Evolutionary conservation across 1,140 invertebrate species (phyloP).

Genomic region (Gryllus bimaculatus): DNA sequence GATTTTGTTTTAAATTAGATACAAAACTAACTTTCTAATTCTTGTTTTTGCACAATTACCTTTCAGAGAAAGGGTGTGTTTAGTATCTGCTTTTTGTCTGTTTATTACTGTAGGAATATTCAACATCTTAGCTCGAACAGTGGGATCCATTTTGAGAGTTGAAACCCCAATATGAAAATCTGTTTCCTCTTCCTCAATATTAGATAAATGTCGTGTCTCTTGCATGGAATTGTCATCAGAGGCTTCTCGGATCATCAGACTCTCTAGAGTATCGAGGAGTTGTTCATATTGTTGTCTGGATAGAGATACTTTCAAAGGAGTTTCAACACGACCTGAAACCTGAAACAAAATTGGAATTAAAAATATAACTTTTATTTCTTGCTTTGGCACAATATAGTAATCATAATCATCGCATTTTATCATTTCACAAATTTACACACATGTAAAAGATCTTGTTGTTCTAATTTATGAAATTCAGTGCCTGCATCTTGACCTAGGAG

Average conservation of each 20-base stretch:
- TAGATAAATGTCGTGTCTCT: constrained; percentile 20
- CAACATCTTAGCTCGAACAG: constrained; percentile 43
- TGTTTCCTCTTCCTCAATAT: constrained; percentile 37
- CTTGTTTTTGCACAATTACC: constrained; percentile 15
- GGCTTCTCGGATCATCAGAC: constrained; percentile 31
- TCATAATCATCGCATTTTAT: neutral
- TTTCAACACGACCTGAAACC: constrained; percentile 70
- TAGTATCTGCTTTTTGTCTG: constrained; percentile 15
- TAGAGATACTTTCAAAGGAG: constrained; percentile 72
- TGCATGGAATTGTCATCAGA: neutral
- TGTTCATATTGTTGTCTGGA: constrained; percentile 82
- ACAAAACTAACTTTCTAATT: no score
- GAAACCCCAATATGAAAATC: constrained; percentile 33
- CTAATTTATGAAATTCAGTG: constrained; percentile 19
- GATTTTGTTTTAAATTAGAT: no score
- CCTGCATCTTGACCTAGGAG: constrained; percentile 15
- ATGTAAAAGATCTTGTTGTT: constrained; percentile 21
- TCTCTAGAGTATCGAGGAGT: constrained; percentile 63
- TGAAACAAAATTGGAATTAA: constrained; percentile 33
- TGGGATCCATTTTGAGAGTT: constrained; percentile 48
- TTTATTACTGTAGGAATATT: constrained; percentile 22
- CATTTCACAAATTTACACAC: constrained; percentile 8
- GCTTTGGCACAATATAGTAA: no score
- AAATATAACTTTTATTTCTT: no score
- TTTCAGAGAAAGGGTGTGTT: constrained; percentile 26